phyloP scores from a whole-genome alignment of 2,113 vertebrate species.

The Myanophis thanlyinensis region DNA sequence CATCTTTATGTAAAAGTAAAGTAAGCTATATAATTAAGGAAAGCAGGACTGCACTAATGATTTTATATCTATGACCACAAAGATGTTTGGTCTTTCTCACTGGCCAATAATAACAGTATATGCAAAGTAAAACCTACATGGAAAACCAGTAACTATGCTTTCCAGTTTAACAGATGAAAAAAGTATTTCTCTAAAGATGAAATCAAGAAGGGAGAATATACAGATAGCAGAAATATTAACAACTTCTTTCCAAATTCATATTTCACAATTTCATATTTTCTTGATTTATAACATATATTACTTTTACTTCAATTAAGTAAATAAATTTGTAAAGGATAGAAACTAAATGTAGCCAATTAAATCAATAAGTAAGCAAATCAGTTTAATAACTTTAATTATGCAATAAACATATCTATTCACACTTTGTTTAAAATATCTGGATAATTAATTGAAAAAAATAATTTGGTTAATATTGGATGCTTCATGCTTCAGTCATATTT shows the following conservation, averaged over 20 bases:
- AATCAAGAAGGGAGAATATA: background rate
- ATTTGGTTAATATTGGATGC: background rate
- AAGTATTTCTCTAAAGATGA: background rate
- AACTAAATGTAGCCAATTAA: conserved; percentile 25
- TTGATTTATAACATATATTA: background rate
- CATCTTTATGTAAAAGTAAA: background rate
- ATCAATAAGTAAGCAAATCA: conserved; percentile 19
- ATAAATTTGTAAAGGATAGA: conserved; percentile 12
- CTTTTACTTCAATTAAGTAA: background rate
- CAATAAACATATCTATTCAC: conserved; percentile 13
- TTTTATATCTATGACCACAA: background rate
- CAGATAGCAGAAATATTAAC: background rate
- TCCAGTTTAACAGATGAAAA: background rate
- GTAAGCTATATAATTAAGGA: background rate
- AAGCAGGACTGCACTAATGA: background rate
- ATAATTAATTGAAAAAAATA: conserved; percentile 1
- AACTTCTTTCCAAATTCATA: background rate
- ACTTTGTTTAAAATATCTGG: background rate
- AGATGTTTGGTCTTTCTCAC: background rate
- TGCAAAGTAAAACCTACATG: background rate
- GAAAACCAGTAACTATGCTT: background rate
- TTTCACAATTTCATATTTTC: background rate
- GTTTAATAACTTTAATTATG: conserved; percentile 29
- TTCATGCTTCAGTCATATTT: background rate
- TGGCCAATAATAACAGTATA: background rate